Conservation (phyloP, 2,797 vertebrate species). For the Danio tinwini region DNA sequence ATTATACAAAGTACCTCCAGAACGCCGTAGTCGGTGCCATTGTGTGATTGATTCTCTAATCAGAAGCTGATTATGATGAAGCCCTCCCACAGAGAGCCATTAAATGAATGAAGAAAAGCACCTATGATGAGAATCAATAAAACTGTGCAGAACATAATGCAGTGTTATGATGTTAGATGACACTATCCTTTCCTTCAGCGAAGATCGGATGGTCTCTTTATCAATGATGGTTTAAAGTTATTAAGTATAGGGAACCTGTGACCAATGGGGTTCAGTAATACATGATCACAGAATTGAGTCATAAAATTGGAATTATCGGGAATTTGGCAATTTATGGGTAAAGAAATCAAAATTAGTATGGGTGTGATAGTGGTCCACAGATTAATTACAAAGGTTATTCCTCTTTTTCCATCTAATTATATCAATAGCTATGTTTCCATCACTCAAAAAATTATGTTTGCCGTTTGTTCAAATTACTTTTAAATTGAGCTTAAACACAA, state of each 20-base stretch:
- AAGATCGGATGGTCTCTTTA: constrained; percentile 43
- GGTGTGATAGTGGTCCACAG: too few species aligned
- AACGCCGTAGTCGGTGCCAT: constrained; percentile 23
- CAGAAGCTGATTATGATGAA: constrained; percentile 60
- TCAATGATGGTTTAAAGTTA: constrained; percentile 44
- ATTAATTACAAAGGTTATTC: too few species aligned
- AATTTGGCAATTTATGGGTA: too few species aligned
- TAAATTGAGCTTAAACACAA: too few species aligned
- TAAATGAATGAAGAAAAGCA: constrained; percentile 55
- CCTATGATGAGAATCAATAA: constrained; percentile 59
- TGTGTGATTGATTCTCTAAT: constrained; percentile 64
- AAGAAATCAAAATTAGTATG: too few species aligned
- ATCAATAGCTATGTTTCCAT: too few species aligned
- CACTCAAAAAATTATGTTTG: too few species aligned
- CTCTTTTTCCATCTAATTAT: too few species aligned
- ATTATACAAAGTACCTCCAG: constrained; percentile 41
- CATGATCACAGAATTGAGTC: too few species aligned
- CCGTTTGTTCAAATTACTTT: too few species aligned
- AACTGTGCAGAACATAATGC: constrained; percentile 36
- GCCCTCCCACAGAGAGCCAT: constrained; percentile 46
- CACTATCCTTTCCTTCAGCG: constrained; percentile 39
- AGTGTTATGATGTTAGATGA: constrained; percentile 47
- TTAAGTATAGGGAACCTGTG: constrained; percentile 8
- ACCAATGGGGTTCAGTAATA: neutral
- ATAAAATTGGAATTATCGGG: too few species aligned